Base-by-base conservation (phyloP, 2,888 invertebrate species). In the Boloria euphrosyne region DNA sequence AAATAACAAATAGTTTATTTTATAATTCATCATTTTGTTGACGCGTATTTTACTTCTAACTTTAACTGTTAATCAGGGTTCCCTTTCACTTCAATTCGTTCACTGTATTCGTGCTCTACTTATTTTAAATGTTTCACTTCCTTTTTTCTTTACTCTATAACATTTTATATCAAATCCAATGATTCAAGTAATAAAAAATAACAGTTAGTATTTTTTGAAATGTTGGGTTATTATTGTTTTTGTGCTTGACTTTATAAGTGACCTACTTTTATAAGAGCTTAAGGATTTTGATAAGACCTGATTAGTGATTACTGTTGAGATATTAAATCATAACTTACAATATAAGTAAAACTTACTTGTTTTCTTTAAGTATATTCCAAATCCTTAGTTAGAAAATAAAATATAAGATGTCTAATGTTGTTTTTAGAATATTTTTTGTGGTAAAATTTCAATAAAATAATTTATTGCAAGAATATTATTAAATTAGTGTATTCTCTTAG, bases 1-100 rank as follows among this genome's bases (percentile, higher is more conserved):
- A 38, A 49, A 49, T 18, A 47, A 47, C 17, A 44, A 13, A 46
- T 17, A 5, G 10, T 31, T 16, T 17, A 7, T 17, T n/a, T 51
- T 17, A 14, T 31, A 17, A 52, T 52, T 16, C 7, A 10, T 49
- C 16, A 31, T 16, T 53, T 43, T 53, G 47, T 31, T 53, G 43
- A 17, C 62, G 58, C 53, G 52, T 49, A 52, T 53, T 62, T 53
- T 43, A 55, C 31, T 57, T 52, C 58, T 22, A 22, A 47, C 53
- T 50, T 52, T 63, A 49, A 46, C 49, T 61, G 50, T 66, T 58
- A 57, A 57, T 70, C 64, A 49, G 81, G 82, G 73, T 82, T 87
- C 86, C 91, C 91, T 92, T 92, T 92, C 91, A 92, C 91, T 91
- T 92, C 84, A 86, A 85, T 85, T 86, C 86, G 83, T 86, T 85